Percentiles rank a stretch among this genome's conserved stretches.
phyloP scores from a whole-genome alignment of 2,797 vertebrate species.

The Chelon labrosus region DNA sequence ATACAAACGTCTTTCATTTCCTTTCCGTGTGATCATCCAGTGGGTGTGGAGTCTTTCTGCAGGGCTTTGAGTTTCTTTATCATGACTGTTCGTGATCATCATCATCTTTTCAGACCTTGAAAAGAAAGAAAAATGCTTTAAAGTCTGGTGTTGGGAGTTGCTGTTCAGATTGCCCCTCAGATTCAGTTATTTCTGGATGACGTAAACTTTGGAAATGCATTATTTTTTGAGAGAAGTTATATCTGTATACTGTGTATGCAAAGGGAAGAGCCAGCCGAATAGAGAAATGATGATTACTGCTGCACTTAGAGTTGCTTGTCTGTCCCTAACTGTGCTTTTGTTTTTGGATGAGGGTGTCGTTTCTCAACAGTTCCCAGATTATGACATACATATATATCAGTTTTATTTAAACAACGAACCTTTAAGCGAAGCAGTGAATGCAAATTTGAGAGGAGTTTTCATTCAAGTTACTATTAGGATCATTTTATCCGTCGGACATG shows the following conservation, averaged over 20 bases:
- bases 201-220: constrained; percentile 13
- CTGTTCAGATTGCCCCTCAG: constrained; percentile 13
- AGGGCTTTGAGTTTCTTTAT: constrained; percentile 18
- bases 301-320: constrained; percentile 37
- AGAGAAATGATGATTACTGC: constrained; percentile 30
- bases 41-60: constrained; percentile 28
- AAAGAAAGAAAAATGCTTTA: background rate
- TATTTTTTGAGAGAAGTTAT: constrained; percentile 45
- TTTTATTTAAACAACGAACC: background rate
- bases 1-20: constrained; percentile 14
- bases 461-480: background rate
- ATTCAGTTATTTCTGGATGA: constrained; percentile 16
- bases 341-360: background rate
- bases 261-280: constrained; percentile 25
- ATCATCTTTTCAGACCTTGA: constrained; percentile 2
- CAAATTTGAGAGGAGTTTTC: background rate
- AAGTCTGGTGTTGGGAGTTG: background rate
- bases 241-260: constrained; percentile 84
- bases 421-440: background rate
- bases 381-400: background rate
- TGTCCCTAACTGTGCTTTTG: background rate
- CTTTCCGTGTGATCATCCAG: constrained; percentile 36
- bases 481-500: background rate
- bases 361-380: background rate
- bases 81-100: constrained; percentile 10